A percentile compares a stretch with the other conserved stretches of the same genome.
phyloP scores from a whole-genome alignment of 2,888 invertebrate species.

The Phyllotreta striolata region DNA sequence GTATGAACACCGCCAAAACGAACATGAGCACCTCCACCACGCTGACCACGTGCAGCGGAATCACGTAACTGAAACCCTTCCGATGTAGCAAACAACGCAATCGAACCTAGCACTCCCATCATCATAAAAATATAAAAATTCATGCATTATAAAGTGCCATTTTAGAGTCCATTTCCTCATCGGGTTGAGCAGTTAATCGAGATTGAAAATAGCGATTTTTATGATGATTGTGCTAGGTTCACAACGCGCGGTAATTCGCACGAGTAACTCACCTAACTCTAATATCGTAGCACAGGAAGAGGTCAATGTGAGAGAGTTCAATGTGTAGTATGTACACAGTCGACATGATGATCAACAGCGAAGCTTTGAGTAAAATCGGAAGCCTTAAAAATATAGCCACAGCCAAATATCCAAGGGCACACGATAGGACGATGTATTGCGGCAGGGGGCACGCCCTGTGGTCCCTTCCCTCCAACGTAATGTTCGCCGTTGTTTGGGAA shows the following conservation, averaged over 20 bases:
- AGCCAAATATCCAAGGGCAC: slow-evolving; percentile 83
- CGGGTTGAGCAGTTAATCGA: too few relatives aligned
- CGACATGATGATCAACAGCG: slow-evolving; percentile 79
- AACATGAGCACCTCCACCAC: slow-evolving; percentile 84
- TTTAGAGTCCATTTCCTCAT: too few relatives aligned
- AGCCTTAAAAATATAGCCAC: slow-evolving; percentile 85
- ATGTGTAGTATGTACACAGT: slow-evolving; percentile 82
- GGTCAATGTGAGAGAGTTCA: slow-evolving; percentile 78
- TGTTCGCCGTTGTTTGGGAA: slow-evolving; percentile 64
- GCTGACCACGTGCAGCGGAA: slow-evolving; percentile 81
- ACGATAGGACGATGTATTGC: slow-evolving; percentile 86
- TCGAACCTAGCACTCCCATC: neutral
- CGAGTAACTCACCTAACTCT: slow-evolving; percentile 73
- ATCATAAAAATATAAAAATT: neutral
- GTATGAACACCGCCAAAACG: slow-evolving; percentile 82
- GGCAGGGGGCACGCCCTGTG: slow-evolving; percentile 86
- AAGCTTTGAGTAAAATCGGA: slow-evolving; percentile 83
- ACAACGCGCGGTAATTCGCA: neutral
- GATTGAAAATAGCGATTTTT: too few relatives aligned
- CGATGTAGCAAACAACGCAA: neutral
- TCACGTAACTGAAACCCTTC: slow-evolving; percentile 65
- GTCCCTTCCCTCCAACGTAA: slow-evolving; percentile 65
- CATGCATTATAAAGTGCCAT: too few relatives aligned
- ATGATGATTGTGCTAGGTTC: too few relatives aligned
- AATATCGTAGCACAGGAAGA: slow-evolving; percentile 84